Conservation (phyloP, 2,113 vertebrate genomes). For the Hemiscyllium ocellatum region DNA sequence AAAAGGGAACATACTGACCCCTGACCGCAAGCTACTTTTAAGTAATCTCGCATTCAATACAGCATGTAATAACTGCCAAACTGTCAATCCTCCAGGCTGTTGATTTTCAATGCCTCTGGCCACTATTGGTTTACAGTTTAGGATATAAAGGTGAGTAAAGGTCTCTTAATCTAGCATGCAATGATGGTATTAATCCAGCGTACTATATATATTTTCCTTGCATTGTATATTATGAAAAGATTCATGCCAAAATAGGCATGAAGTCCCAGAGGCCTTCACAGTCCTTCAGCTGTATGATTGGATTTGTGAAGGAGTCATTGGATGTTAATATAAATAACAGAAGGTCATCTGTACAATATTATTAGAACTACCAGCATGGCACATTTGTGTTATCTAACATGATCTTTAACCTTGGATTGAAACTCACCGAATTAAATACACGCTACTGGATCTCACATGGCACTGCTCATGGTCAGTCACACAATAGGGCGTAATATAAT, state of each 20-base stretch:
- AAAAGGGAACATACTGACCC: slow-evolving; percentile 97
- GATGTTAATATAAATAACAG: slow-evolving; percentile 56
- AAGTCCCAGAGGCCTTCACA: slow-evolving; percentile 67
- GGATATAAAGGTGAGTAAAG: slow-evolving; percentile 71
- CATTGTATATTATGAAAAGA: slow-evolving; percentile 72
- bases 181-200: slow-evolving; percentile 73
- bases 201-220: slow-evolving; percentile 66
- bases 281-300: slow-evolving; percentile 64
- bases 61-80: slow-evolving; percentile 99
- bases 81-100: slow-evolving; percentile 94
- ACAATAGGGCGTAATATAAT: not conserved
- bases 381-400: slow-evolving; percentile 33
- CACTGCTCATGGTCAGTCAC: not conserved
- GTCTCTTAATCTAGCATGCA: slow-evolving; percentile 71
- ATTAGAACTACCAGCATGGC: slow-evolving; percentile 20
- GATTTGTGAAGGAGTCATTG: slow-evolving; percentile 64
- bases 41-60: slow-evolving; percentile 99
- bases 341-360: slow-evolving; percentile 38
- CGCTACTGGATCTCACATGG: not conserved
- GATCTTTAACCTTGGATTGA: slow-evolving; percentile 35
- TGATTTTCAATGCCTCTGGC: slow-evolving; percentile 78
- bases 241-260: slow-evolving; percentile 59
- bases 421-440: slow-evolving; percentile 26
- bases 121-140: slow-evolving; percentile 74
- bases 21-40: slow-evolving; percentile 99